Evolutionary conservation across 1,140 invertebrate species (phyloP), one percentile per base, ranked within the genome.

Genomic region (Drosophila ananassae): DNA sequence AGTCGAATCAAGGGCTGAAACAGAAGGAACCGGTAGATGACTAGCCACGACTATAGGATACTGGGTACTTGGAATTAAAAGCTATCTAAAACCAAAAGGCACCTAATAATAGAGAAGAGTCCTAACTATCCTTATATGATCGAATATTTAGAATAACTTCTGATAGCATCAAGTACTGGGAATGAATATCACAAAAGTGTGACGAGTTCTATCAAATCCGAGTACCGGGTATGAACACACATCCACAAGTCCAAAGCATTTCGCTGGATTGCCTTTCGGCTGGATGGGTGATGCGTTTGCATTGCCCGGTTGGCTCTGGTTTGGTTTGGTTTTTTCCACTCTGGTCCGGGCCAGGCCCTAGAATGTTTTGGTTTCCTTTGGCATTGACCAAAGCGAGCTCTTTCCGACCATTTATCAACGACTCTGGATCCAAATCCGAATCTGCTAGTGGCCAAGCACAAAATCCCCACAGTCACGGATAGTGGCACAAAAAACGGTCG

Each of bases 381-480:
- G 60, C 47, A 52, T 13, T 63, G 64, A 61, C 41, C 34, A 73
- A 51, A 61, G 47, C 28, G 54, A 59, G 47, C 30, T 54, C 57
- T 58, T 66, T 79, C 39, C 50, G 57, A 73, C 61, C 48, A 81
- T 77, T 72, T 81, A 81, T 73, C 78, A 81, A 73, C 54, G 13
- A 56, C 55, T 73, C n/a, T 24, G 21, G 34, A 69, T 52, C 63
- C 32, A 37, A 57, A 47, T 59, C 41, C n/a, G 41, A 44, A 44
- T 59, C 66, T 47, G 68, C 63, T 55, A 10, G 51, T 41, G 63
- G 44, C 64, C 51, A 60, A 8, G 32, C 28, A 22, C 25, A 21
- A 55, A 41, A 55, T 17, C 39, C 25, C n/a, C 51, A 32, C 3
- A 34, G 0, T 51, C 34, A 37, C 25, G 34, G 5, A 8, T 44